Base-by-base conservation (phyloP, 1,140 invertebrate species). In the Aphelenchoides fujianensis region DNA sequence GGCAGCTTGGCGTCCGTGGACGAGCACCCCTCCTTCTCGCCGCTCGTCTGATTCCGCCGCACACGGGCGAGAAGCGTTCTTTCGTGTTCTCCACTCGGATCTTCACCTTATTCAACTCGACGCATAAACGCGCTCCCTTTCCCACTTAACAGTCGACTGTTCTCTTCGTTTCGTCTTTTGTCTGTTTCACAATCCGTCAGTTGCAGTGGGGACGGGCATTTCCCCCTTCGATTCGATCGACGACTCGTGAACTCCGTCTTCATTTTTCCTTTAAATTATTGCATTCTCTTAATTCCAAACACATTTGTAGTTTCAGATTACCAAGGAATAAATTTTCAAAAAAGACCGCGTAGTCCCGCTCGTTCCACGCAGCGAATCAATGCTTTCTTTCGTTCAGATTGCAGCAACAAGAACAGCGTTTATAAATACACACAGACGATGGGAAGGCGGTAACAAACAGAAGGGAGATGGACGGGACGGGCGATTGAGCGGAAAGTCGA, bases 1-100 rank as follows among this genome's bases (percentile, higher is more conserved):
- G 71, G 71, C 30, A 36, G 68, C 28, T 59, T 78, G 35, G 63
- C 72, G 9, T 67, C 79, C 7, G 71, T 76, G n/a, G 72, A n/a
- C 32, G 32, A 35, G 12, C 63, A 66, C 31, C 63, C 63, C 23
- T 34, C 63, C 27, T 66, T 66, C 7, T 64, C 63, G 36, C 63
- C 63, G 55, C 23, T 48, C 12, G 41, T 23, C 12, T 48, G 23
- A 48, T n/a, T n/a, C 41, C 12, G 41, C 23, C 41, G 41, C 41
- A 48, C 12, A 48, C n/a, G n/a, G 72, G n/a, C 32, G 32, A 35
- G 12, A 35, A 66, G 23, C 63, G 36, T 23, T 34, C 63, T 16
- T 66, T 66, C 7, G 1, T 48, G 36, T 48, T 48, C 27, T 19
- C 23, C 12, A 23, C 41, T 16, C 23, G 23, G 23, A n/a, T n/a